Evolutionary conservation across 2,888 invertebrate genomes (phyloP).

Genomic region (Drosophila paranaensis): DNA sequence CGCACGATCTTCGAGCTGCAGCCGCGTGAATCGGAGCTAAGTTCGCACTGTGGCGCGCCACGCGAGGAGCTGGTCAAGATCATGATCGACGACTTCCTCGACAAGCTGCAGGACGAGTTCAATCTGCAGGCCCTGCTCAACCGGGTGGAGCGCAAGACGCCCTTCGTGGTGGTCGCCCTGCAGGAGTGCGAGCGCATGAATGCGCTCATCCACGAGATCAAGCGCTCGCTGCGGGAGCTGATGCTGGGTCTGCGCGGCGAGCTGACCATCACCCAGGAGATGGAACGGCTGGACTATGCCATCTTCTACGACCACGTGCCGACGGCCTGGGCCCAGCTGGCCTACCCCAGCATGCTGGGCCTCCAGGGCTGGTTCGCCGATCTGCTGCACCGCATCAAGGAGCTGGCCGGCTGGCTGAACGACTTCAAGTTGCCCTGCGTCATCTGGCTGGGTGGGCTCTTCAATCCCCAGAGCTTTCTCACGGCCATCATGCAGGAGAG

Average conservation of each 20-base stretch:
- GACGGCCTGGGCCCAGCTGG: slow-evolving; percentile 92
- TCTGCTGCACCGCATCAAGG: slow-evolving; percentile 91
- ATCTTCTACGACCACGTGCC: slow-evolving; percentile 96
- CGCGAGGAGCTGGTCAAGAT: slow-evolving; percentile 91
- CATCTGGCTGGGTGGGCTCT: slow-evolving; percentile 97
- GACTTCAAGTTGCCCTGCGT: slow-evolving; percentile 93
- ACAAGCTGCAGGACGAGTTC: slow-evolving; percentile 96
- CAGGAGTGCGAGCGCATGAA: slow-evolving; percentile 99
- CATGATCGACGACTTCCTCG: slow-evolving; percentile 93
- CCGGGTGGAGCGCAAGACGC: slow-evolving; percentile 95
- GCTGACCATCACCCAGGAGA: slow-evolving; percentile 96
- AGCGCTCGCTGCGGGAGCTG: slow-evolving; percentile 92
- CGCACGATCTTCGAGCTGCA: slow-evolving; percentile 95
- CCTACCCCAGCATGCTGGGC: slow-evolving; percentile 95
- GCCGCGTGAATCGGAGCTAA: slow-evolving; percentile 89
- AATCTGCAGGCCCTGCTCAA: slow-evolving; percentile 93
- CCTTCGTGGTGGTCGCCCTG: slow-evolving; percentile 95
- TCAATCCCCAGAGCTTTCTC: slow-evolving; percentile 98
- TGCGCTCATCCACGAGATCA: slow-evolving; percentile 92
- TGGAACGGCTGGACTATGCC: slow-evolving; percentile 94
- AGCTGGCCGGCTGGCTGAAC: slow-evolving; percentile 94
- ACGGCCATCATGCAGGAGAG: slow-evolving; percentile 99
- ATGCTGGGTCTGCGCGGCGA: slow-evolving; percentile 97
- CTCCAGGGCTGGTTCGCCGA: slow-evolving; percentile 95
- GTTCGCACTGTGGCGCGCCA: slow-evolving; percentile 87